A percentile compares a stretch with the other conserved stretches of the same genome.
phyloP scores from a whole-genome alignment of 53 echinoderm and acorn worm genomes.

The Arbacia lixula region DNA sequence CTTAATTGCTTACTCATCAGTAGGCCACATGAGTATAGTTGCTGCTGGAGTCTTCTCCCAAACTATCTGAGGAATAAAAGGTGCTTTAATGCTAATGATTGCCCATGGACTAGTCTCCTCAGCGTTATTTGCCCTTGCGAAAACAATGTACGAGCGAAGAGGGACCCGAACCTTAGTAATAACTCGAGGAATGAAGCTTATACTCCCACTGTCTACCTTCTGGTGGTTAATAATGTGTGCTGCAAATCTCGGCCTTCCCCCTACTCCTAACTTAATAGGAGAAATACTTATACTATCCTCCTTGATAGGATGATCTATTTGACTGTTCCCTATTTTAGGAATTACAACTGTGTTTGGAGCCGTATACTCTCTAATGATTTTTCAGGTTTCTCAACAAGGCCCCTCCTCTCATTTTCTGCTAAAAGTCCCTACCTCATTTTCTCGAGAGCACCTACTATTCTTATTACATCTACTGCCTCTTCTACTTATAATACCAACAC shows the following conservation, averaged over 20 bases:
- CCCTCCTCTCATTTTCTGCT: not conserved
- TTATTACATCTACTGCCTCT: constrained; percentile 45
- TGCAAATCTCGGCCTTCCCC: constrained; percentile 65
- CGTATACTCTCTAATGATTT: constrained; percentile 57
- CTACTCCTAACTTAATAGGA: constrained; percentile 64
- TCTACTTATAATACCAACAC: constrained; percentile 42
- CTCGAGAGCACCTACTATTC: constrained; percentile 62
- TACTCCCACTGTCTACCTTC: constrained; percentile 39
- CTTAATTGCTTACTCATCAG: constrained; percentile 70
- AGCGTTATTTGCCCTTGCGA: constrained; percentile 65
- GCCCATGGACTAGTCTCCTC: constrained; percentile 62
- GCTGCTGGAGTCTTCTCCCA: constrained; percentile 48
- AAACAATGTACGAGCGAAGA: constrained; percentile 67
- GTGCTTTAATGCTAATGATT: constrained; percentile 62
- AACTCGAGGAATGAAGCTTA: constrained; percentile 65
- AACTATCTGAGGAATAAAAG: constrained; percentile 51
- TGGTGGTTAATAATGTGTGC: constrained; percentile 65
- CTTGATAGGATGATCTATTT: constrained; percentile 31
- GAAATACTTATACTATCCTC: constrained; percentile 43
- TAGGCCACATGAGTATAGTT: constrained; percentile 72
- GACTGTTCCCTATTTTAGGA: constrained; percentile 31
- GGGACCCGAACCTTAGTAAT: constrained; percentile 61
- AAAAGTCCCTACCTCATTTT: not conserved
- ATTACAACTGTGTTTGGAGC: constrained; percentile 54
- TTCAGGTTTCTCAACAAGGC: constrained; percentile 37